Conservation (phyloP, 1,140 invertebrate species). For the Mya arenaria region DNA sequence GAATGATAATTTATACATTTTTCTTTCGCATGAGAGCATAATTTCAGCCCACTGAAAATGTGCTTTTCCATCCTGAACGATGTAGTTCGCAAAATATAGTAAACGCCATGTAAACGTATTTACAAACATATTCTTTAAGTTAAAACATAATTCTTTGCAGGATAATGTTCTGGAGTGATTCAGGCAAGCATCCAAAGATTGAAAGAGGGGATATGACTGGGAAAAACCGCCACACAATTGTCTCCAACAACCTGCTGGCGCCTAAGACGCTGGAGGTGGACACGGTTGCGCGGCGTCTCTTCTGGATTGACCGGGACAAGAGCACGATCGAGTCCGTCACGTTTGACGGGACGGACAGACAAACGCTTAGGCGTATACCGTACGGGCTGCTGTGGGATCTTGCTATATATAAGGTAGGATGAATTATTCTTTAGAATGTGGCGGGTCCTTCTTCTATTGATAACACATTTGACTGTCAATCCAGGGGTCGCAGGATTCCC, state of each 20-base stretch:
- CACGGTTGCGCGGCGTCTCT: background rate
- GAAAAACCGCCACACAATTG: background rate
- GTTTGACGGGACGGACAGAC: constrained; percentile 1
- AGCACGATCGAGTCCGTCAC: background rate
- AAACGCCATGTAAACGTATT: background rate
- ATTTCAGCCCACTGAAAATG: background rate
- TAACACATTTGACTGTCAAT: too few relatives aligned
- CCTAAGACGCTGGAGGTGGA: constrained; percentile 1
- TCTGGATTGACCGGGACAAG: background rate
- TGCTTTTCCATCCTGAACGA: background rate
- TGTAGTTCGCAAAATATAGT: background rate
- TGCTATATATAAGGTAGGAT: constrained; percentile 14
- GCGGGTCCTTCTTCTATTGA: too few relatives aligned
- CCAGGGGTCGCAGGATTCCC: too few relatives aligned
- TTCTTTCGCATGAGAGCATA: background rate
- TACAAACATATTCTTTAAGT: background rate
- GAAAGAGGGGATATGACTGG: background rate
- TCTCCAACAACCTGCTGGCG: background rate
- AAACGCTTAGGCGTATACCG: background rate
- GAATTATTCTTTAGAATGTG: too few relatives aligned
- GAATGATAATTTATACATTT: too few relatives aligned
- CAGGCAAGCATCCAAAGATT: background rate
- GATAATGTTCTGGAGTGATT: constrained; percentile 7
- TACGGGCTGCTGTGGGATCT: background rate
- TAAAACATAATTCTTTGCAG: background rate